These are phyloP conservation scores for Hycleus phaleratus DNA, from an alignment of 1,140 invertebrate species.

Conservation along the genomic window DNA sequence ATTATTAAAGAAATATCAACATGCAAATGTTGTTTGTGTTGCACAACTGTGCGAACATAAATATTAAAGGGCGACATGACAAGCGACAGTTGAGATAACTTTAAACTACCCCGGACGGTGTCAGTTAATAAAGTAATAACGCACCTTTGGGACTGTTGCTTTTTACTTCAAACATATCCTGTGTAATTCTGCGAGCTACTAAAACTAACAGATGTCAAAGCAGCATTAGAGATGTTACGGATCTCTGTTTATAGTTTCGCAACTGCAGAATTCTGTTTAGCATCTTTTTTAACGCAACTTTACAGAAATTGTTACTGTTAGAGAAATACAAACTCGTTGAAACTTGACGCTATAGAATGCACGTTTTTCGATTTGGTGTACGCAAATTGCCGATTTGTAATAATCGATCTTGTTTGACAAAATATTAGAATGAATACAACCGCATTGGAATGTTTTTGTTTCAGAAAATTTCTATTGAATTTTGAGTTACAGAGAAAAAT, in stretches of 20 bases:
- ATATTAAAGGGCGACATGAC: constrained; percentile 28
- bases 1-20: not conserved
- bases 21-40: constrained; percentile 5
- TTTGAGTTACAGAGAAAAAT: too few relatives aligned
- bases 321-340: too few relatives aligned
- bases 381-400: too few relatives aligned
- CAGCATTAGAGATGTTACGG: not conserved
- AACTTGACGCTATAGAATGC: too few relatives aligned
- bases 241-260: not conserved
- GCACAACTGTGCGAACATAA: constrained; percentile 17
- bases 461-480: too few relatives aligned
- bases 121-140: constrained; percentile 37
- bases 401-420: too few relatives aligned
- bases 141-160: constrained; percentile 23
- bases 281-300: too few relatives aligned
- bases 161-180: not conserved
- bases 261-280: too few relatives aligned
- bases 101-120: constrained; percentile 29
- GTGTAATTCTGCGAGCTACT: not conserved
- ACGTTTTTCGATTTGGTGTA: too few relatives aligned
- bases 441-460: too few relatives aligned
- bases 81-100: constrained; percentile 32
- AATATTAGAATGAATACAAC: too few relatives aligned
- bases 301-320: too few relatives aligned
- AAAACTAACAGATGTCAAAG: not conserved